Conservation (phyloP, 2,888 invertebrate genomes). For the Malacosoma neustria region DNA sequence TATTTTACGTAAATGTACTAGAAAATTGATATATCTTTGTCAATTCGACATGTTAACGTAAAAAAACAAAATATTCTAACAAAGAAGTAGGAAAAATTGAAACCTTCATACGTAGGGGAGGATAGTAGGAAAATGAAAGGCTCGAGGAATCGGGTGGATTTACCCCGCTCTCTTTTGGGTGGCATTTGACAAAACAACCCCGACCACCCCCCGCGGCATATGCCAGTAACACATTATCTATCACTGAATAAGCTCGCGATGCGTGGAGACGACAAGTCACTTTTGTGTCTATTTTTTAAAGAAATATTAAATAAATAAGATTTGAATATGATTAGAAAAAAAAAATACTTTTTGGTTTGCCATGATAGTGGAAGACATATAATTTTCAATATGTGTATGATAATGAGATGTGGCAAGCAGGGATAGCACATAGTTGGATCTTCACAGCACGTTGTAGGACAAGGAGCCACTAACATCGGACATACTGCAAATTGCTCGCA, state of each 20-base stretch:
- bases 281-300: slow-evolving; percentile 22
- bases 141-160: slow-evolving; percentile 26
- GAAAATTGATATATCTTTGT: neutral
- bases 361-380: too few species aligned
- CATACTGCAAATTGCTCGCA: too few species aligned
- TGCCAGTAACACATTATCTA: slow-evolving; percentile 69
- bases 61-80: neutral
- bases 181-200: slow-evolving; percentile 67
- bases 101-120: slow-evolving; percentile 14
- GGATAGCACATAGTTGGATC: too few species aligned
- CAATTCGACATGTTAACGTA: neutral
- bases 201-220: slow-evolving; percentile 35
- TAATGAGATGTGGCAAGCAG: too few species aligned
- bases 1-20: too few species aligned
- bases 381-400: too few species aligned
- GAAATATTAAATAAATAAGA: too few species aligned
- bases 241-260: slow-evolving; percentile 38
- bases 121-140: slow-evolving; percentile 23
- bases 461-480: too few species aligned
- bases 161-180: slow-evolving; percentile 37
- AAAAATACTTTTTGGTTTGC: too few species aligned
- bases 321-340: too few species aligned
- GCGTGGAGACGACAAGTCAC: slow-evolving; percentile 27
- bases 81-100: slow-evolving; percentile 10
- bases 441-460: too few species aligned